Conservation (phyloP, 92 coral and sea anemone species). For the Porites divaricata region DNA sequence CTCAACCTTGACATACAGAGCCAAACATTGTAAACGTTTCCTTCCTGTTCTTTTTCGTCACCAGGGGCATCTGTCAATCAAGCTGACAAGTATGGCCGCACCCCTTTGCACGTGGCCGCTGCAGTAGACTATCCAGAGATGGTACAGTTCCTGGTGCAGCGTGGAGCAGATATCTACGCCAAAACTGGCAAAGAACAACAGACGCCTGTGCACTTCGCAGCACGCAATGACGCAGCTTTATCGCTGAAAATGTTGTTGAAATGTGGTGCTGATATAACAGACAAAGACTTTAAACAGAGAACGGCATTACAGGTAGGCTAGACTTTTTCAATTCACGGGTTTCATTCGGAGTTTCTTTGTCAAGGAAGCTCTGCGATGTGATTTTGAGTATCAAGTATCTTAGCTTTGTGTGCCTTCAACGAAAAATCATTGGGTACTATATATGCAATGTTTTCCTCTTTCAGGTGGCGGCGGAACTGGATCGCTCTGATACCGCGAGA, state of each 20-base stretch:
- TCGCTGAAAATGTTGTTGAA: conserved; percentile 88
- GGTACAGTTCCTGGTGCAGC: conserved; percentile 86
- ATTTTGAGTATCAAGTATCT: neutral
- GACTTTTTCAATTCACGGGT: neutral
- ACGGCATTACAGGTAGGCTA: conserved; percentile 86
- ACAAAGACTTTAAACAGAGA: conserved; percentile 85
- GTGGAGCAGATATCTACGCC: conserved; percentile 87
- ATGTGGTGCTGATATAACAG: conserved; percentile 86
- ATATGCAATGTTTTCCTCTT: neutral
- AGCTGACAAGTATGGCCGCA: conserved; percentile 89
- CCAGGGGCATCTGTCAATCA: conserved; percentile 86
- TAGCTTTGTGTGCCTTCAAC: neutral
- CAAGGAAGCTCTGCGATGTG: no score
- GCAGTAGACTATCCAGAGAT: conserved; percentile 98
- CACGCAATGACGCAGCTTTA: conserved; percentile 87
- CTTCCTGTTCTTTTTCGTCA: neutral
- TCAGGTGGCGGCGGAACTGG: conserved; percentile 98
- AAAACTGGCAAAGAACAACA: conserved; percentile 84
- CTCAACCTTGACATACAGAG: neutral
- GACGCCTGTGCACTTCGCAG: conserved; percentile 93
- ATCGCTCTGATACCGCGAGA: conserved; percentile 95
- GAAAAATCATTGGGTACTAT: neutral
- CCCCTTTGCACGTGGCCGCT: conserved; percentile 93
- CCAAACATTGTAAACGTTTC: neutral
- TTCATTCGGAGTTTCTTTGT: no score